These are phyloP conservation scores for Trichechus manatus DNA, from an alignment of 2,113 vertebrate genomes.

Conservation along the genomic window DNA sequence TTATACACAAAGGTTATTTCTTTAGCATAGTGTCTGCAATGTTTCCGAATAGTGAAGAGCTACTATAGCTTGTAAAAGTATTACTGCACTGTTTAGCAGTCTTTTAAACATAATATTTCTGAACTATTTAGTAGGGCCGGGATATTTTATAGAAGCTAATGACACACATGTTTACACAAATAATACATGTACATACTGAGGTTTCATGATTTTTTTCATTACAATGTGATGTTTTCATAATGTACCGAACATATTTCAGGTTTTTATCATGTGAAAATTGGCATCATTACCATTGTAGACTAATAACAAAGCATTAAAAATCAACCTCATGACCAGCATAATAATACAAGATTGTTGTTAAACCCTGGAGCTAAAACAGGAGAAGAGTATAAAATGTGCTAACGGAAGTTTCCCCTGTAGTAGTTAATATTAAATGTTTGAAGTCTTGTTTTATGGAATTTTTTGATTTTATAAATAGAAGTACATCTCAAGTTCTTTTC, in stretches of 20 bases:
- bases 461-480: slow-evolving; percentile 55
- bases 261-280: slow-evolving; percentile 59
- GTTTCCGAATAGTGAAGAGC: neutral
- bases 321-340: neutral
- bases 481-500: neutral
- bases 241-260: neutral
- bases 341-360: neutral
- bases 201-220: slow-evolving; percentile 57
- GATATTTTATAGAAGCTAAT: neutral
- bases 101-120: slow-evolving; percentile 1
- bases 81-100: neutral
- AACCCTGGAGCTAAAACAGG: neutral
- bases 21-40: neutral
- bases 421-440: slow-evolving; percentile 11
- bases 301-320: slow-evolving; percentile 48
- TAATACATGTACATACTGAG: neutral
- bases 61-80: neutral
- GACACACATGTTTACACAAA: neutral
- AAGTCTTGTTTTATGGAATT: neutral
- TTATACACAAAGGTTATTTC: neutral
- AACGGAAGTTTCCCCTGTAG: neutral
- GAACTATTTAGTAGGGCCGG: neutral
- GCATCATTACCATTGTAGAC: neutral
- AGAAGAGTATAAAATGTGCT: neutral
- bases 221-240: neutral